These are phyloP conservation scores for Nasonia longicornis DNA, from an alignment of 1,140 invertebrate species.

Conservation along the genomic window DNA sequence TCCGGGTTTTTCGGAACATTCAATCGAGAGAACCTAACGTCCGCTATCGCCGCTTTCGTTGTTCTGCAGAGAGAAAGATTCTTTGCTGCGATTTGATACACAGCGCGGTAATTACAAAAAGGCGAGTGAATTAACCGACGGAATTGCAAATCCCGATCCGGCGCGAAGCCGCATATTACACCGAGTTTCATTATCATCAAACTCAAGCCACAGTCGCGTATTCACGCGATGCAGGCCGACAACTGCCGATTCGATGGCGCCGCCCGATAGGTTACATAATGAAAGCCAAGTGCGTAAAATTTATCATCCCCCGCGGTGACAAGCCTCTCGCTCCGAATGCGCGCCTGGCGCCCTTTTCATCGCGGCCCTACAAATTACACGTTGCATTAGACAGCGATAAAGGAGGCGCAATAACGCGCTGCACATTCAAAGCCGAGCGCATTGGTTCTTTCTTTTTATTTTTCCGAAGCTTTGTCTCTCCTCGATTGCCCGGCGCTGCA, in stretches of 20 bases:
- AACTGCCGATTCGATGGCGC: slow-evolving; percentile 11
- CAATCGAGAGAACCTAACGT: no score
- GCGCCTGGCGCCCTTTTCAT: slow-evolving; percentile 24
- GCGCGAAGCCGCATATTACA: not conserved
- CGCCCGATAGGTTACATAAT: slow-evolving; percentile 17
- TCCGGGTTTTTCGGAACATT: no score
- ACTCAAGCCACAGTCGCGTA: not conserved
- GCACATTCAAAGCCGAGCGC: not conserved
- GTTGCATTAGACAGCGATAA: slow-evolving; percentile 46
- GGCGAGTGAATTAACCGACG: not conserved
- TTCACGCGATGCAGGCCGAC: not conserved
- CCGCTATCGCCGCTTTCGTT: no score
- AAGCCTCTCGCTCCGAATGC: not conserved
- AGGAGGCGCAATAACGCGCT: not conserved
- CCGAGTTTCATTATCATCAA: not conserved
- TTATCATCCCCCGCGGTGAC: slow-evolving; percentile 15
- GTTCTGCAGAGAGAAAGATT: no score
- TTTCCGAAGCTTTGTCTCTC: slow-evolving; percentile 14
- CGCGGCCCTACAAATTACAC: slow-evolving; percentile 39
- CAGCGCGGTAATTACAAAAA: no score
- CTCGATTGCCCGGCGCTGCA: slow-evolving; percentile 25
- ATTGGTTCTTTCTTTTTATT: not conserved
- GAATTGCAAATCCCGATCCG: no score
- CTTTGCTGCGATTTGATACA: no score
- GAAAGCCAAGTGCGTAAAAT: slow-evolving; percentile 40